Conservation (phyloP, 2,113 vertebrate species). For the Ceratotherium simum region DNA sequence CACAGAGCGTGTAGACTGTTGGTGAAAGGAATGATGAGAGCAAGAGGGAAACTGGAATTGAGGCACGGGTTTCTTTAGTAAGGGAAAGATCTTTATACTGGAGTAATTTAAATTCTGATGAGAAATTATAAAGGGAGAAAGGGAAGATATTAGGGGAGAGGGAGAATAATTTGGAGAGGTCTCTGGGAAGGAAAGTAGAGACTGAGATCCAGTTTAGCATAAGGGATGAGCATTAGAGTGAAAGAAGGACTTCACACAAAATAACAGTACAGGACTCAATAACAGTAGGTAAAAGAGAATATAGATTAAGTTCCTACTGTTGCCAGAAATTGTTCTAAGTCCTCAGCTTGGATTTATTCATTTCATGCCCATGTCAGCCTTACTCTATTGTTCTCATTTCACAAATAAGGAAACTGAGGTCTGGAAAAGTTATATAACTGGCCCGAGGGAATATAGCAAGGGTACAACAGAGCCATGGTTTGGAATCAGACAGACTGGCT, state of each 20-base stretch:
- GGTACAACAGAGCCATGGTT: not conserved
- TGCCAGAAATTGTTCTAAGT: not conserved
- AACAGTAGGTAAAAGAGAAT: not conserved
- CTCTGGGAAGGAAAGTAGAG: not conserved
- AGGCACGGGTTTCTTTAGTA: not conserved
- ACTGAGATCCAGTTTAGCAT: not conserved
- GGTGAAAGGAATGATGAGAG: not conserved
- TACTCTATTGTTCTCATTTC: not conserved
- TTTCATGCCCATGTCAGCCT: not conserved
- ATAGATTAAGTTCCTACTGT: not conserved
- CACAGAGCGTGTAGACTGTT: not conserved
- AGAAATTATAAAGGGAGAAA: not conserved
- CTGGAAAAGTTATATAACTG: not conserved
- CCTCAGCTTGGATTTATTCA: not conserved
- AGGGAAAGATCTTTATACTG: not conserved
- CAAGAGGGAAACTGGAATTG: not conserved
- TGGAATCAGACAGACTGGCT: not conserved
- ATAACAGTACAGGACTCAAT: fast-evolving
- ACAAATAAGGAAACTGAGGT: not conserved
- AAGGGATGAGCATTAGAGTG: not conserved
- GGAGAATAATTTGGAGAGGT: not conserved
- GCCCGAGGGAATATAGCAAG: not conserved
- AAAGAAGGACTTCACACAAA: not conserved
- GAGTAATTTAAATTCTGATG: not conserved
- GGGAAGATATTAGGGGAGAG: not conserved